Base-by-base conservation (phyloP, 2,113 vertebrate species). In the Misgurnus anguillicaudatus region DNA sequence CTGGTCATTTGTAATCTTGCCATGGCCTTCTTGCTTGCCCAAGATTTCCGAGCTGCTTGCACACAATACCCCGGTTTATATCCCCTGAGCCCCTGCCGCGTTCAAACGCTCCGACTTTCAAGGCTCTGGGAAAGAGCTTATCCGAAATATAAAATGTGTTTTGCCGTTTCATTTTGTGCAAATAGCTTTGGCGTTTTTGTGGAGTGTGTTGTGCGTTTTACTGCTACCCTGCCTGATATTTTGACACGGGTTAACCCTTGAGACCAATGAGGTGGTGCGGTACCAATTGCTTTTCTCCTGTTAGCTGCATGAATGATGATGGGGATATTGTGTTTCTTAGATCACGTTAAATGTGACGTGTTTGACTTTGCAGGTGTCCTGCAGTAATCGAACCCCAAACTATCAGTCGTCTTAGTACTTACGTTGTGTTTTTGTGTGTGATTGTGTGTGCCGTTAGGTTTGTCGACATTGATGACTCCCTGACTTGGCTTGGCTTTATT, bases 111-210 rank as follows among this genome's bases (percentile, higher is more conserved):
- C 48, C 57, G 7, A n/a, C 64, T 79, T 41, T 64, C 63, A 24
- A 38, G 63, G 47, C 81, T 66, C 84, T 58, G 17, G 79, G 73
- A 55, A 38, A 69, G 19, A 5, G 80, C 47, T 63, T n/a, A 39
- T 67, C 57, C 67, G 77, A 86, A 60, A 39, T 63, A 71, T 76
- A 51, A 76, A 85, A 82, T 48, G 5, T 51, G 69, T 57, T n/a
- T 78, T 48, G 75, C 75, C 57, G 84, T 81, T 80, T 71, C 67
- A 83, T 79, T 79, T 85, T 86, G 82, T 88, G 80, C 81, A 83
- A 72, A 75, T 63, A 77, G 76, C 82, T 87, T 79, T 58, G 77
- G 77, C 76, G 81, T 82, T 81, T 88, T 72, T 85, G 81, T 85
- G 81, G 77, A 89, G 82, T 66, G 76, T 86, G 83, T 84, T 83